These are phyloP conservation scores for Argyra leucocephala DNA, from an alignment of 2,888 invertebrate species.

Conservation along the genomic window DNA sequence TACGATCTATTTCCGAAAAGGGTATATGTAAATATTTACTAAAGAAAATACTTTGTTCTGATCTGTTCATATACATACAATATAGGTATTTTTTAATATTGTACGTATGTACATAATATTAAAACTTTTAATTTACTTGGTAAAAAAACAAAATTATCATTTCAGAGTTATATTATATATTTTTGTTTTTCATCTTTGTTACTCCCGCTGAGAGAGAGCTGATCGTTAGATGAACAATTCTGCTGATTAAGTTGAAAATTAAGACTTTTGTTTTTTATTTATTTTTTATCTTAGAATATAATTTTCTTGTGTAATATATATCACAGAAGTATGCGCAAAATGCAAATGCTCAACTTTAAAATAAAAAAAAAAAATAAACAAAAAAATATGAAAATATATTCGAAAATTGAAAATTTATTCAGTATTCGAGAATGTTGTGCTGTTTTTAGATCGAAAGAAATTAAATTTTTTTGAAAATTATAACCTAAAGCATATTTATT, in stretches of 20 bases:
- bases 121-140: too few species aligned
- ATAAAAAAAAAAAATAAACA: background rate
- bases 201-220: slow-evolving; percentile 1
- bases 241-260: slow-evolving; percentile 4
- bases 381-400: background rate
- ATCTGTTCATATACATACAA: too few species aligned
- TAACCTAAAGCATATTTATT: too few species aligned
- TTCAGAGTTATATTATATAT: background rate
- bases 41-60: too few species aligned
- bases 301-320: background rate
- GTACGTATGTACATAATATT: too few species aligned
- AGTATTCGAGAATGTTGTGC: background rate
- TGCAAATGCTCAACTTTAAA: background rate
- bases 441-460: background rate
- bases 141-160: background rate
- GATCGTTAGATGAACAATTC: background rate
- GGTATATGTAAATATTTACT: too few species aligned
- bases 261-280: background rate
- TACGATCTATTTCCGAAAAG: too few species aligned
- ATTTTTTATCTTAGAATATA: too few species aligned
- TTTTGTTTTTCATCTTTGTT: background rate
- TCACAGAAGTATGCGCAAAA: background rate
- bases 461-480: too few species aligned
- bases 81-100: too few species aligned
- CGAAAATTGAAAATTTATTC: background rate